Evolutionary conservation across 2,888 invertebrate genomes (phyloP).

Genomic region (Apamea anceps): DNA sequence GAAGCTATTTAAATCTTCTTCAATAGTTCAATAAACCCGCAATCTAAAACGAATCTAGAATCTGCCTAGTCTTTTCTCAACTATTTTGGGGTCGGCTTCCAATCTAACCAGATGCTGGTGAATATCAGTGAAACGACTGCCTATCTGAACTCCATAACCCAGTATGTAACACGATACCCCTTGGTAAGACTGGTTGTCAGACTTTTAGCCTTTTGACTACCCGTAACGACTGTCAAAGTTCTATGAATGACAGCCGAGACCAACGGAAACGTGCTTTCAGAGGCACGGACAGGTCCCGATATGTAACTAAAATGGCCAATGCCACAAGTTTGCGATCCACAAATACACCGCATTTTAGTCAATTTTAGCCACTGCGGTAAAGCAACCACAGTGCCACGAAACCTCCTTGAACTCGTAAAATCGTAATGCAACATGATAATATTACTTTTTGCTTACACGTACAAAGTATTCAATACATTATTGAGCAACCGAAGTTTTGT

Average conservation of each 20-base stretch:
- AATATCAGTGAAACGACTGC: background rate
- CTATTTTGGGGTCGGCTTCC: background rate
- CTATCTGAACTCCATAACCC: background rate
- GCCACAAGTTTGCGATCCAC: background rate
- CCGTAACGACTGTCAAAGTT: background rate
- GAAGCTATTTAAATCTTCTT: slow-evolving; percentile 11
- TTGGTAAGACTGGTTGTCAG: background rate
- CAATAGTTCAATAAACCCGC: slow-evolving; percentile 17
- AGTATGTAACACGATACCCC: background rate
- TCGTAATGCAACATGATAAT: slow-evolving; percentile 38
- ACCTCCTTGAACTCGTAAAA: slow-evolving; percentile 42
- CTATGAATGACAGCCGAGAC: background rate
- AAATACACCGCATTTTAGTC: slow-evolving; percentile 1
- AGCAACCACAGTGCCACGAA: slow-evolving; percentile 27
- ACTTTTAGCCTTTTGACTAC: background rate
- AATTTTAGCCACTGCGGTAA: slow-evolving; percentile 10
- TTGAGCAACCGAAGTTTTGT: slow-evolving; percentile 59
- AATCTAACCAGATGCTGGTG: background rate
- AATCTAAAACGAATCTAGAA: background rate
- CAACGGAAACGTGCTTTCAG: background rate
- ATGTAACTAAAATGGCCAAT: background rate
- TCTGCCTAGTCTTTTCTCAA: background rate
- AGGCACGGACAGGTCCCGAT: background rate
- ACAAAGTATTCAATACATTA: slow-evolving; percentile 49
- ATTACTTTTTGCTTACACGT: slow-evolving; percentile 47